Conservation (phyloP, 2,113 vertebrate genomes). For the Taxidea taxus region DNA sequence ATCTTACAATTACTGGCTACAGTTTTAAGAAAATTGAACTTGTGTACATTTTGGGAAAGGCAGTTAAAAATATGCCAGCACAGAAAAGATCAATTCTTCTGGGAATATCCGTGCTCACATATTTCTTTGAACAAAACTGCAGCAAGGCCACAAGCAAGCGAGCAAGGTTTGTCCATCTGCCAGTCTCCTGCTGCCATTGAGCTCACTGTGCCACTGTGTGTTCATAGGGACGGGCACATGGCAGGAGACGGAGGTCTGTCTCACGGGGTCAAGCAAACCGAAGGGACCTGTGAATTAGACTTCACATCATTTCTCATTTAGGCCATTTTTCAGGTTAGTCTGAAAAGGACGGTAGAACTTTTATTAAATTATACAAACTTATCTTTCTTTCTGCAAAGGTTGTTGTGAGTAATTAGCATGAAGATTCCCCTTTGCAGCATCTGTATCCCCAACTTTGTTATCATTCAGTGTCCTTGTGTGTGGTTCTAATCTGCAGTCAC, state of each 20-base stretch:
- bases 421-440: fast-evolving
- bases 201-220: background rate
- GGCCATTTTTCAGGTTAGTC: slow-evolving; percentile 42
- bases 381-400: background rate
- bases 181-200: background rate
- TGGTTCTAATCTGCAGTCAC: background rate
- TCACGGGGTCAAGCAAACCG: slow-evolving; percentile 36
- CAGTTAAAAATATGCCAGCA: slow-evolving; percentile 31
- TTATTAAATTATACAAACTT: background rate
- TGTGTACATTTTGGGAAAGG: slow-evolving; percentile 31
- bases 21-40: slow-evolving; percentile 51
- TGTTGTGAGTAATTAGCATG: background rate
- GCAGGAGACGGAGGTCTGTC: slow-evolving; percentile 15
- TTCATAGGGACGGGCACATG: background rate
- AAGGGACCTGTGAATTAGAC: slow-evolving; percentile 43
- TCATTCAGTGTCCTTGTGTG: background rate
- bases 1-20: background rate
- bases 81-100: background rate
- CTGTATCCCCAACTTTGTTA: background rate
- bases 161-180: background rate
- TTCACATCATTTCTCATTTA: background rate
- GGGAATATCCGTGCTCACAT: background rate
- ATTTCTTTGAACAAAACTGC: slow-evolving; percentile 53
- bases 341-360: slow-evolving; percentile 31
- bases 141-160: background rate